Percentiles rank a stretch among this genome's conserved stretches.
phyloP scores from a whole-genome alignment of 2,888 invertebrate species.

The Odontomyia ornata region DNA sequence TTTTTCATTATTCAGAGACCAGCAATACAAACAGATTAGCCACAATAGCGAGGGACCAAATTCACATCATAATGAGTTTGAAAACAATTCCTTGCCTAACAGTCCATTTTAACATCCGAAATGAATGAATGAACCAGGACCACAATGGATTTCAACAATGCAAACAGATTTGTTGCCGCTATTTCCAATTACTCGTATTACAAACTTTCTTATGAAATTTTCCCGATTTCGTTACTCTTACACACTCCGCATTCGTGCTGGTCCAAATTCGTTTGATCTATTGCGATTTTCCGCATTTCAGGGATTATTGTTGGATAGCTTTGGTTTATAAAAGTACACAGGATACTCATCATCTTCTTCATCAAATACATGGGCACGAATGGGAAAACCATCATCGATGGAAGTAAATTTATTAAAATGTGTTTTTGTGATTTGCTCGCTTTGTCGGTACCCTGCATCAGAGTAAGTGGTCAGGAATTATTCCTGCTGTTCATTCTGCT shows the following conservation, averaged over 20 bases:
- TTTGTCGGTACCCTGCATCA: constrained; percentile 12
- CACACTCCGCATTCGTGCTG: not conserved
- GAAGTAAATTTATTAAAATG: constrained; percentile 30
- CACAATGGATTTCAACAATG: constrained; percentile 8
- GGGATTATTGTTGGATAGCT: constrained; percentile 29
- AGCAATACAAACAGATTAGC: constrained; percentile 6
- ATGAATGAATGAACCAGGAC: not conserved
- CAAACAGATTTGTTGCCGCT: constrained; percentile 22
- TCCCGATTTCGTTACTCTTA: constrained; percentile 31
- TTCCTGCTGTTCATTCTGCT: not conserved
- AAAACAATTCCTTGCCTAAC: constrained; percentile 7
- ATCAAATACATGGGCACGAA: not conserved
- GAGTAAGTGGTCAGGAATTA: constrained; percentile 3
- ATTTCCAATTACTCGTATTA: not conserved
- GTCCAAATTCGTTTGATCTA: constrained; percentile 36
- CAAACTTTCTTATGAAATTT: constrained; percentile 36
- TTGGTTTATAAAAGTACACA: not conserved
- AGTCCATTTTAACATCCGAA: not conserved
- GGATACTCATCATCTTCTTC: too few species aligned
- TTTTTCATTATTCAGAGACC: constrained; percentile 10
- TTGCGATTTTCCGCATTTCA: not conserved
- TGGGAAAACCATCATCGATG: not conserved
- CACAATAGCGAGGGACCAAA: not conserved
- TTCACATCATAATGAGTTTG: constrained; percentile 9
- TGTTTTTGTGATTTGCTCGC: constrained; percentile 25